Conservation (phyloP, 2,797 vertebrate genomes). For the Oryzias sinensis region DNA sequence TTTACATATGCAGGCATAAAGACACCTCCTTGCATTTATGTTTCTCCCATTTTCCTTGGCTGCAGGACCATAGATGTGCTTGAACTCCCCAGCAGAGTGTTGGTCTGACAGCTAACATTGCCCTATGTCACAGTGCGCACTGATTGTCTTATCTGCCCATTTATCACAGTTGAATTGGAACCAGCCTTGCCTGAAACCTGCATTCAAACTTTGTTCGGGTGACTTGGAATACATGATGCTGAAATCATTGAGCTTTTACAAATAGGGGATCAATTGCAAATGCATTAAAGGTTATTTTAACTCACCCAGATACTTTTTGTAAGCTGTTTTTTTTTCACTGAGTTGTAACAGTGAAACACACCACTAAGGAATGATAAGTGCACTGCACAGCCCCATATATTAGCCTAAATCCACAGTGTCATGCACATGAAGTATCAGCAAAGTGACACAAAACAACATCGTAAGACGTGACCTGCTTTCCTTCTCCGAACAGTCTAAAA, state of each 20-base stretch:
- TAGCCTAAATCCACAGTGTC: slow-evolving; percentile 15
- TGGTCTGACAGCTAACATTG: slow-evolving; percentile 83
- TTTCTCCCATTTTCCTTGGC: slow-evolving; percentile 54
- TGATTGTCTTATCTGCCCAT: slow-evolving; percentile 99
- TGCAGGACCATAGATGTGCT: slow-evolving; percentile 81
- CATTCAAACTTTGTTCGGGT: slow-evolving; percentile 85
- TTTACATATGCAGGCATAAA: slow-evolving; percentile 42
- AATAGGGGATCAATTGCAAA: slow-evolving; percentile 69
- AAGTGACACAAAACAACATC: slow-evolving; percentile 29
- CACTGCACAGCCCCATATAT: slow-evolving; percentile 23
- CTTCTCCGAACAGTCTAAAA: slow-evolving; percentile 29
- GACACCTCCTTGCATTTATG: slow-evolving; percentile 32
- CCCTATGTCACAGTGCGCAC: slow-evolving; percentile 87
- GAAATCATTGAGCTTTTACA: slow-evolving; percentile 72
- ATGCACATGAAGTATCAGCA: slow-evolving; percentile 18
- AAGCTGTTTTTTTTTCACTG: slow-evolving; percentile 35
- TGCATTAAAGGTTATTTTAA: slow-evolving; percentile 63
- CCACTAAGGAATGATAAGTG: slow-evolving; percentile 16
- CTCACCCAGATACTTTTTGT: slow-evolving; percentile 28
- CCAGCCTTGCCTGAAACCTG: slow-evolving; percentile 95
- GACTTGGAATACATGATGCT: slow-evolving; percentile 83
- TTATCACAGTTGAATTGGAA: slow-evolving; percentile 99
- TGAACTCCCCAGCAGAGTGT: slow-evolving; percentile 85
- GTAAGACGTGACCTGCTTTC: slow-evolving; percentile 25
- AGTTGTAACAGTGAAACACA: slow-evolving; percentile 48